A percentile compares a stretch with the other conserved stretches of the same genome.
These are phyloP conservation scores for Drosophila kambysellisi DNA, from an alignment of 2,888 invertebrate genomes.

Conservation along the genomic window DNA sequence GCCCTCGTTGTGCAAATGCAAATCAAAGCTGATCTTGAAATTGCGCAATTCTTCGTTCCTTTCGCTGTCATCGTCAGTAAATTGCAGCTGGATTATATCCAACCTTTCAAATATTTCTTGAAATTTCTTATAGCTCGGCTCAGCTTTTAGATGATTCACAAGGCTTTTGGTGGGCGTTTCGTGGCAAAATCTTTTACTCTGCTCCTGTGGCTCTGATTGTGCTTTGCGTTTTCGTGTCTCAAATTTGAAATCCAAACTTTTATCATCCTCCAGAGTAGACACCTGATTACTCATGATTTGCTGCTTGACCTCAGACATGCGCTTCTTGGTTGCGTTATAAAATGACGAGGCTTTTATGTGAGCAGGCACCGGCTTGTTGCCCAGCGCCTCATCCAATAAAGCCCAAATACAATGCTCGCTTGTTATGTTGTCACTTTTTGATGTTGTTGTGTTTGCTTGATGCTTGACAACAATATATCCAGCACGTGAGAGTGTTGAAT, in stretches of 20 bases:
- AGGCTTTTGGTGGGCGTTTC: constrained; percentile 58
- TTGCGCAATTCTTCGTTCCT: not conserved
- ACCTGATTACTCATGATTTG: constrained; percentile 54
- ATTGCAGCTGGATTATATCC: constrained; percentile 71
- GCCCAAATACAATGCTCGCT: constrained; percentile 82
- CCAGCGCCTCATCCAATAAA: constrained; percentile 64
- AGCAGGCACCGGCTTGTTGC: constrained; percentile 64
- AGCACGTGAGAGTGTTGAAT: constrained; percentile 80
- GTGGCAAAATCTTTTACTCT: constrained; percentile 35
- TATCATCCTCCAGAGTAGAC: not conserved
- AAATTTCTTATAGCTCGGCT: constrained; percentile 72
- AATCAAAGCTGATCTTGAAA: constrained; percentile 79
- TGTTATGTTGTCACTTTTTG: constrained; percentile 15
- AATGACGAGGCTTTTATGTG: constrained; percentile 57
- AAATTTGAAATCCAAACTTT: constrained; percentile 41
- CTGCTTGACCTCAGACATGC: constrained; percentile 62
- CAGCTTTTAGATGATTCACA: constrained; percentile 73
- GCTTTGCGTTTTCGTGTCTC: constrained; percentile 65
- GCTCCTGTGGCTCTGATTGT: constrained; percentile 1
- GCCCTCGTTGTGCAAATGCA: constrained; percentile 77
- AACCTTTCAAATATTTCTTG: constrained; percentile 75
- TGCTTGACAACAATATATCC: constrained; percentile 82
- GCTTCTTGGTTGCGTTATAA: constrained; percentile 53
- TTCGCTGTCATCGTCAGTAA: not conserved
- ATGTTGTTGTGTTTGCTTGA: constrained; percentile 18